phyloP scores from a whole-genome alignment of 2,113 vertebrate genomes.

The Phalacrocorax pelagicus region DNA sequence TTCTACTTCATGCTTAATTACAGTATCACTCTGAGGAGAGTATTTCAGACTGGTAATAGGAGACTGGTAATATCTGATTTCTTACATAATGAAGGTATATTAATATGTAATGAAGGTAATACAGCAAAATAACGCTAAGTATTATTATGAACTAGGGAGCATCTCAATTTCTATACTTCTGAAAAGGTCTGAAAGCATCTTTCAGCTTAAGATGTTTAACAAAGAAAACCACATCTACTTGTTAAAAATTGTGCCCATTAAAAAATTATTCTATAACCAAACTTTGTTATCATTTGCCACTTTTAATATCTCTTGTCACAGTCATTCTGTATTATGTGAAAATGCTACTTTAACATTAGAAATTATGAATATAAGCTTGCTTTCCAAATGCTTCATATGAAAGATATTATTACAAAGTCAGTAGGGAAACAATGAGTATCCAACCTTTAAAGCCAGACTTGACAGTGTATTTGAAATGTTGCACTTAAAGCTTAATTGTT shows the following conservation, averaged over 20 bases:
- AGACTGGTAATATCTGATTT: neutral
- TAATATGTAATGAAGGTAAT: neutral
- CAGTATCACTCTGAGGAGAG: neutral
- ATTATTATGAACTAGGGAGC: neutral
- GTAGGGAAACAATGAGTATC: neutral
- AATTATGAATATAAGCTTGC: neutral
- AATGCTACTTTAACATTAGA: neutral
- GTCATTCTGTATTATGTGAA: neutral
- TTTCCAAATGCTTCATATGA: neutral
- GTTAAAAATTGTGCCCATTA: neutral
- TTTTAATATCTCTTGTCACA: neutral
- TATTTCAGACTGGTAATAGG: neutral
- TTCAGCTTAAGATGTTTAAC: neutral
- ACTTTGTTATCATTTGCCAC: neutral
- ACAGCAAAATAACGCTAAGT: neutral
- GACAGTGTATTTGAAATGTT: constrained; percentile 91
- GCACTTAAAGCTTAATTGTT: constrained; percentile 96
- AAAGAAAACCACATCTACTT: neutral
- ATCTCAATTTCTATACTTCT: neutral
- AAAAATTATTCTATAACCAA: neutral
- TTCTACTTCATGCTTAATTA: neutral
- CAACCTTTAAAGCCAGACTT: constrained; percentile 90
- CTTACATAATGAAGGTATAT: neutral
- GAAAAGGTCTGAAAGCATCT: neutral
- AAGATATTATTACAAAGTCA: neutral